Percentiles rank a stretch among this genome's conserved stretches.
These are phyloP conservation scores for Motacilla alba DNA, from an alignment of 2,113 vertebrate species.

Conservation along the genomic window DNA sequence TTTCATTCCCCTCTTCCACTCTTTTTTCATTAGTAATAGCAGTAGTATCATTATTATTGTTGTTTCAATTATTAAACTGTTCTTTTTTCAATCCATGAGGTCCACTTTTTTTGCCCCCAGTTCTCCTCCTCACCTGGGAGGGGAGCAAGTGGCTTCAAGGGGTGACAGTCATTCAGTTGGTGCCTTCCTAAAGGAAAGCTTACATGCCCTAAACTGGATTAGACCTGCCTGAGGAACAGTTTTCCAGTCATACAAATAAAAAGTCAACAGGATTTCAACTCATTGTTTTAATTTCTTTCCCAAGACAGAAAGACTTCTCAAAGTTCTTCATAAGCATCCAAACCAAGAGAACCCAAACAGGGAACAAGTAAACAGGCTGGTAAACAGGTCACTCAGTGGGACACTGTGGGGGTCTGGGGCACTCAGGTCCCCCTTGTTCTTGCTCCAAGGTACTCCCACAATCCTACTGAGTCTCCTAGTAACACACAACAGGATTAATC, in stretches of 20 bases:
- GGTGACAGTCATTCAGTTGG: background rate
- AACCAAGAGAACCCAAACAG: background rate
- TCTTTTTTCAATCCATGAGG: background rate
- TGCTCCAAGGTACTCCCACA: background rate
- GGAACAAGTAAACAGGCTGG: background rate
- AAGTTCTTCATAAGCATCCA: background rate
- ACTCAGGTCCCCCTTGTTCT: background rate
- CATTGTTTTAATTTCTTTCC: background rate
- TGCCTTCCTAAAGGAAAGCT: background rate
- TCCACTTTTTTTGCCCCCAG: background rate
- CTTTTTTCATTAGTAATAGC: background rate
- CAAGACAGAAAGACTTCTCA: background rate
- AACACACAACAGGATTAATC: background rate
- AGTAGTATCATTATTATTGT: background rate
- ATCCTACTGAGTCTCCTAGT: background rate
- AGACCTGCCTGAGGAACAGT: background rate
- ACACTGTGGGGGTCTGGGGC: background rate
- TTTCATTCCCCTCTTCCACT: background rate
- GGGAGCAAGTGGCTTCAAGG: background rate
- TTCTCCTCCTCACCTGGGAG: background rate
- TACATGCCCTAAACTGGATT: background rate
- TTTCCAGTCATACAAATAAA: background rate
- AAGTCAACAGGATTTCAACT: background rate
- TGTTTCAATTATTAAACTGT: background rate
- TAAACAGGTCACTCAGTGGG: background rate